Percentiles rank a stretch among this genome's conserved stretches.
phyloP scores from a whole-genome alignment of 2,113 vertebrate genomes.

The Ahaetulla prasina region DNA sequence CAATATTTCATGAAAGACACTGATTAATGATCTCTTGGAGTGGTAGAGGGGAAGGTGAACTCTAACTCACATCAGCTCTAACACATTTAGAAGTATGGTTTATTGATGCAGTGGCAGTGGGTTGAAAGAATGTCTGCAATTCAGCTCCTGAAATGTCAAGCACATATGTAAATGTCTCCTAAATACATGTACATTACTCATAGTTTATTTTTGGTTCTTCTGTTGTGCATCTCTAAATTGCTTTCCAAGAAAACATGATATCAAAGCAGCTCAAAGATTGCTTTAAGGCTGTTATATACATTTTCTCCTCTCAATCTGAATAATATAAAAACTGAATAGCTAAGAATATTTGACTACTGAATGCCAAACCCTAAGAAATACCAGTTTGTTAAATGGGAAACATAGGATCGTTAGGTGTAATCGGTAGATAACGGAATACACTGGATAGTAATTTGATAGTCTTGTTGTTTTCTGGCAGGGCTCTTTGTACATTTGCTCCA shows the following conservation, averaged over 20 bases:
- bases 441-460: neutral
- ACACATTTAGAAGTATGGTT: neutral
- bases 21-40: neutral
- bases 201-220: neutral
- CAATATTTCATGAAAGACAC: no score
- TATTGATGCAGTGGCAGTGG: conserved; percentile 8
- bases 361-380: neutral
- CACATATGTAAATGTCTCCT: neutral
- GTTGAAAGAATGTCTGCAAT: neutral
- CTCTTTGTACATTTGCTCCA: neutral
- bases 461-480: neutral
- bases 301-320: neutral
- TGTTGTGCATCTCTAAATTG: neutral
- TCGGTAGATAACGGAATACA: neutral
- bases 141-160: conserved; percentile 13
- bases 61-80: neutral
- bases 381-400: neutral
- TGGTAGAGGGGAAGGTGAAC: neutral
- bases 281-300: neutral
- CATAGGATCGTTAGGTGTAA: neutral
- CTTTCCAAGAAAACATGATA: neutral
- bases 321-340: neutral
- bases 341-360: neutral
- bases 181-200: conserved; percentile 11
- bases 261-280: neutral